A percentile compares a stretch with the other conserved stretches of the same genome.
These are phyloP conservation scores for Chloroceryle aenea DNA, from an alignment of 2,113 vertebrate genomes.

Conservation along the genomic window DNA sequence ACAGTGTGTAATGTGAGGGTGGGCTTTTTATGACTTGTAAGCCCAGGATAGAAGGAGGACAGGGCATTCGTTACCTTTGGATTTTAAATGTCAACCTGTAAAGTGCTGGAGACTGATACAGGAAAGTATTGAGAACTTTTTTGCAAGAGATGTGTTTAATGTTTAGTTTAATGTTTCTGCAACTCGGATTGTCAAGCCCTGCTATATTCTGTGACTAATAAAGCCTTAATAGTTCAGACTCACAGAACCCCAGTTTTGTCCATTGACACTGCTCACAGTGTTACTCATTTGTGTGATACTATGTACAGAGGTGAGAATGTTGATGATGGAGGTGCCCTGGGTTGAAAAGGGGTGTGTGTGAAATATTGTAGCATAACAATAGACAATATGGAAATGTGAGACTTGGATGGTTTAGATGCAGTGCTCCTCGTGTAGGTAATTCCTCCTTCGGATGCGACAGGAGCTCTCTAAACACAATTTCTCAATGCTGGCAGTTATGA, in stretches of 20 bases:
- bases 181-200: not conserved
- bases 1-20: fast-evolving
- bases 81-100: not conserved
- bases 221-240: not conserved
- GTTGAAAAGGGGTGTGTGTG: not conserved
- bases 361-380: not conserved
- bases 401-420: not conserved
- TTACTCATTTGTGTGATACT: not conserved
- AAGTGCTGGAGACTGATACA: not conserved
- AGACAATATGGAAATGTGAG: not conserved
- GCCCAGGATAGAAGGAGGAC: not conserved
- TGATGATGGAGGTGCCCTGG: not conserved
- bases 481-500: not conserved
- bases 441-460: not conserved
- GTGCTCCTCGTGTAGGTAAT: not conserved
- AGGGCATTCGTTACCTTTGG: not conserved
- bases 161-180: not conserved
- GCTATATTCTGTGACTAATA: not conserved
- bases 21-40: not conserved
- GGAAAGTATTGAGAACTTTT: not conserved
- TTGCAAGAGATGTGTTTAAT: not conserved
- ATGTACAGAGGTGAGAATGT: not conserved
- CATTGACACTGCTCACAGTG: not conserved
- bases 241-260: not conserved
- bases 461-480: not conserved